Evolutionary conservation across 2,888 invertebrate species (phyloP).

Genomic region (Therioaphis trifolii): DNA sequence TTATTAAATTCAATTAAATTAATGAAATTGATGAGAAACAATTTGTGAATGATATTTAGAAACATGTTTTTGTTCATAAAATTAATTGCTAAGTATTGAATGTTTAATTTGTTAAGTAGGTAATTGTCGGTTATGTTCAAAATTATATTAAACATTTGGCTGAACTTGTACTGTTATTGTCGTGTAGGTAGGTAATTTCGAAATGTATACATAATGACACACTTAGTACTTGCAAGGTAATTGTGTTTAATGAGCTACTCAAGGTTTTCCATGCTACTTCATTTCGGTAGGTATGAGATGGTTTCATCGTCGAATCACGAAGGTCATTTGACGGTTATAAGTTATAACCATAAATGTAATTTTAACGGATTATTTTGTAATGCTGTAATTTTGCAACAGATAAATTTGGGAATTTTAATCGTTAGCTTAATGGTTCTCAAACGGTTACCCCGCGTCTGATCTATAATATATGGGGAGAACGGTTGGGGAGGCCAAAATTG

Average conservation of each 20-base stretch:
- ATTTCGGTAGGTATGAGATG: constrained; percentile 56
- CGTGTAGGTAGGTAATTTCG: constrained; percentile 54
- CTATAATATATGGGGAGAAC: no score
- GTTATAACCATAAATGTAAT: constrained; percentile 48
- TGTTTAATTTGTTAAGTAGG: constrained; percentile 30
- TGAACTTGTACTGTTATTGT: constrained; percentile 58
- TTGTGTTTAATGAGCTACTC: constrained; percentile 56
- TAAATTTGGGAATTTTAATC: constrained; percentile 18
- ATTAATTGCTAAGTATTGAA: not conserved
- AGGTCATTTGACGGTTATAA: constrained; percentile 54
- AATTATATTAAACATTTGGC: constrained; percentile 37
- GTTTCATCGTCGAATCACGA: constrained; percentile 43
- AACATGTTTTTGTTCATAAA: not conserved
- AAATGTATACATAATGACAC: constrained; percentile 53
- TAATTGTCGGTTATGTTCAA: constrained; percentile 27
- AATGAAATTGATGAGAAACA: not conserved
- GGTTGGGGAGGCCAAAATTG: no score
- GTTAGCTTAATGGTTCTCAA: no score
- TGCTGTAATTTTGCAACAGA: constrained; percentile 31
- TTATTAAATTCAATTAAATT: no score
- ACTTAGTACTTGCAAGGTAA: constrained; percentile 60
- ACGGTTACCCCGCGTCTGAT: no score
- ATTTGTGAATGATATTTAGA: constrained; percentile 1
- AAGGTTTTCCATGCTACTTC: constrained; percentile 47
- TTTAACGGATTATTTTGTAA: constrained; percentile 51